A percentile compares a stretch with the other conserved stretches of the same genome.
Evolutionary conservation across 1,140 invertebrate species (phyloP).

Genomic region (Helicoverpa armigera): DNA sequence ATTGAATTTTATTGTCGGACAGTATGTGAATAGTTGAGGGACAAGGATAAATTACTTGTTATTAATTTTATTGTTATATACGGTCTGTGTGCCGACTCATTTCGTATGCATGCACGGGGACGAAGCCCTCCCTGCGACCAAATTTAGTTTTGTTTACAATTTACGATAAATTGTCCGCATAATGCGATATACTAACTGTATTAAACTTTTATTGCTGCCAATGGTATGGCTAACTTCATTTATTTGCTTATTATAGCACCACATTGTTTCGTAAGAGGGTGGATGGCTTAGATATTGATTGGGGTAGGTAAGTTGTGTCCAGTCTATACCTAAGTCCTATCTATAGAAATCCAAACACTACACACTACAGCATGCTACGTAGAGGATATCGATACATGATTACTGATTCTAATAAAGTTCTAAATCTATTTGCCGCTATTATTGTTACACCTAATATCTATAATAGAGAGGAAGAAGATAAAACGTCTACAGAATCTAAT

Average conservation of each 20-base stretch:
- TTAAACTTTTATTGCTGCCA: constrained; percentile 20
- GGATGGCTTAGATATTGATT: too few relatives aligned
- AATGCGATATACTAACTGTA: constrained; percentile 19
- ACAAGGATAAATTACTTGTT: constrained; percentile 63
- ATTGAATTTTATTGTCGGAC: constrained; percentile 55
- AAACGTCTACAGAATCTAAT: constrained; percentile 57
- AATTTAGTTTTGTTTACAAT: constrained; percentile 44
- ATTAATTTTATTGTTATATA: constrained; percentile 66
- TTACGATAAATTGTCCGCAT: constrained; percentile 35
- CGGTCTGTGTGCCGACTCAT: constrained; percentile 50
- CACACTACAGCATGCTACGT: constrained; percentile 72
- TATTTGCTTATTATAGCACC: not conserved
- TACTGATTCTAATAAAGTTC: constrained; percentile 56
- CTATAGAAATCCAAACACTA: constrained; percentile 74
- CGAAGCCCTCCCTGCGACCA: constrained; percentile 29
- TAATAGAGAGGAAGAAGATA: constrained; percentile 64
- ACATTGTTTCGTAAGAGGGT: constrained; percentile 1
- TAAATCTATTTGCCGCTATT: constrained; percentile 60
- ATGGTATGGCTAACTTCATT: constrained; percentile 39
- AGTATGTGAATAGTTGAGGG: constrained; percentile 49
- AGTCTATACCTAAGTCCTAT: constrained; percentile 71
- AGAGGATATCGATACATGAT: constrained; percentile 66
- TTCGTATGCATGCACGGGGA: constrained; percentile 59
- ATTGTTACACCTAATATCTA: constrained; percentile 54
- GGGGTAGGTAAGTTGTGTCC: constrained; percentile 60